phyloP scores from a whole-genome alignment of 2,113 vertebrate genomes.

The Antennarius striatus region DNA sequence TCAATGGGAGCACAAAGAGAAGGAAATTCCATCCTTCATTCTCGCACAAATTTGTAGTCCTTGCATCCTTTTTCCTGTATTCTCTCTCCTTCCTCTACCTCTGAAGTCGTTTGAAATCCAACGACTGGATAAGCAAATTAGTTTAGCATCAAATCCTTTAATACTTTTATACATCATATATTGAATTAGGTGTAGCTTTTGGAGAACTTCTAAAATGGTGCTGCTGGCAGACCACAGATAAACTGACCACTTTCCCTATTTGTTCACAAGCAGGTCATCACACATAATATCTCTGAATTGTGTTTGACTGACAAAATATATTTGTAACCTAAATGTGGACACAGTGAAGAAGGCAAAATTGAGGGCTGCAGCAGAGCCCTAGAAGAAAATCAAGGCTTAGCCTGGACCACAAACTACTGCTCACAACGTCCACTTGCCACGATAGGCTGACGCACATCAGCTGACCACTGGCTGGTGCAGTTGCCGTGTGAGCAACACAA shows the following conservation, averaged over 20 bases:
- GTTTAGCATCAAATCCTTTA: constrained; percentile 7
- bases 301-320: constrained; percentile 43
- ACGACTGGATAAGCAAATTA: constrained; percentile 16
- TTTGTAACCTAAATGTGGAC: constrained; percentile 67
- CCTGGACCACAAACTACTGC: constrained; percentile 62
- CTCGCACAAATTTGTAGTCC: constrained; percentile 53
- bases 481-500: constrained; percentile 19
- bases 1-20: constrained; percentile 61
- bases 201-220: neutral
- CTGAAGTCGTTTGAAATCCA: neutral
- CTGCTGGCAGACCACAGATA: constrained; percentile 16
- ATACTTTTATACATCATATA: neutral
- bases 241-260: neutral
- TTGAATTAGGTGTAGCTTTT: neutral
- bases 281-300: constrained; percentile 22
- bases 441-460: constrained; percentile 55
- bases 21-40: constrained; percentile 71
- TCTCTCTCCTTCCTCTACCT: constrained; percentile 1
- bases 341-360: constrained; percentile 59
- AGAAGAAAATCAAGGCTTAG: constrained; percentile 53
- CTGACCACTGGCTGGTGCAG: constrained; percentile 44
- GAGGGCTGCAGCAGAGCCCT: constrained; percentile 53
- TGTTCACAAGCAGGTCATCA: constrained; percentile 12
- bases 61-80: constrained; percentile 17
- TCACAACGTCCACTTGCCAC: constrained; percentile 29